Evolutionary conservation across 2,113 vertebrate species (phyloP).

Genomic region (Stictonetta naevosa): DNA sequence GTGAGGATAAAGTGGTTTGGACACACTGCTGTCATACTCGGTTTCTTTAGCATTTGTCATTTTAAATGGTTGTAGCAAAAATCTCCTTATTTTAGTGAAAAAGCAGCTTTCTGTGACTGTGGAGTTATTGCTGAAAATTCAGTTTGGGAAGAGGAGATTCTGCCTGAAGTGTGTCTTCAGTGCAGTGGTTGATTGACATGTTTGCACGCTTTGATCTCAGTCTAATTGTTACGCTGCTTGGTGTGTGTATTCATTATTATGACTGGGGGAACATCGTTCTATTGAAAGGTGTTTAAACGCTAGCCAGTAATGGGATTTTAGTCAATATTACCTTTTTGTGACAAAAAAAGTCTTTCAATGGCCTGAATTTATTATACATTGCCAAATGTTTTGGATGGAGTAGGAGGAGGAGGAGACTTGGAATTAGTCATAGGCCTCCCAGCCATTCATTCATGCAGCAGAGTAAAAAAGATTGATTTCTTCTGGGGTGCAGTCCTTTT

Average conservation of each 20-base stretch:
- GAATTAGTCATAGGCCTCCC: neutral
- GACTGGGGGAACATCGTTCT: neutral
- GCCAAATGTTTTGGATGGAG: conserved; percentile 29
- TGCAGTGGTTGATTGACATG: neutral
- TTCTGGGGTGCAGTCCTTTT: neutral
- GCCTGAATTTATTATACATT: neutral
- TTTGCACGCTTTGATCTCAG: neutral
- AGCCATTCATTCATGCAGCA: neutral
- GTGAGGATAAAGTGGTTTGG: neutral
- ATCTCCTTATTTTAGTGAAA: neutral
- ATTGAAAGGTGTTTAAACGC: neutral
- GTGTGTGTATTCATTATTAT: rapidly evolving
- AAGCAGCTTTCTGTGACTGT: neutral
- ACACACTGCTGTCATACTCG: neutral
- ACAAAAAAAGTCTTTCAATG: neutral
- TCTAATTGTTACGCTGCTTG: neutral
- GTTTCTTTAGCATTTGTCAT: neutral
- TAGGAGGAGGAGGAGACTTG: neutral
- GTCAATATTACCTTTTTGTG: neutral
- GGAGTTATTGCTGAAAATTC: neutral
- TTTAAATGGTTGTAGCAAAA: neutral
- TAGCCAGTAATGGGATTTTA: neutral
- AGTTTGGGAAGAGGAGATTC: neutral
- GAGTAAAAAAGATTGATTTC: neutral
- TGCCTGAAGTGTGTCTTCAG: neutral